Evolutionary conservation across 2,113 vertebrate species (phyloP).

Genomic region (Muntiacus muntjak): DNA sequence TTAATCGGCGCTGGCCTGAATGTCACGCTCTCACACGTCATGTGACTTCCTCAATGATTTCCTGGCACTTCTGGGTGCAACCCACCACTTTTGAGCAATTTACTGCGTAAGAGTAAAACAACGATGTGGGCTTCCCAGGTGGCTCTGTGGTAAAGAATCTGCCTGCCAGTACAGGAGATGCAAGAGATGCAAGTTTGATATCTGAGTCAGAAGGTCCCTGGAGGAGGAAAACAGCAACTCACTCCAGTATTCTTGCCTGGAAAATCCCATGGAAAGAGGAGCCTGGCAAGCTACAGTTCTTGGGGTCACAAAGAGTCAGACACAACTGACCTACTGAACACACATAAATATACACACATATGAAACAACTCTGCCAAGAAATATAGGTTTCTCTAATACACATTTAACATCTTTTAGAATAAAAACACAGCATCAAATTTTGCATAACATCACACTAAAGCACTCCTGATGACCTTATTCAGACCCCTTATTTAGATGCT

Average conservation of each 20-base stretch:
- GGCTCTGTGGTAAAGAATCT: neutral
- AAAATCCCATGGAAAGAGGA: neutral
- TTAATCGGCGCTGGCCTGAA: neutral
- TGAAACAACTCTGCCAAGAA: neutral
- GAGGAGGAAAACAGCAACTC: neutral
- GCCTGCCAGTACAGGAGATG: neutral
- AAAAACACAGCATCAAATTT: neutral
- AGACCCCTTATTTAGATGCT: neutral
- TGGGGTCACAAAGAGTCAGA: neutral
- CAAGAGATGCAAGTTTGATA: neutral
- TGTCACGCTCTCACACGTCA: neutral
- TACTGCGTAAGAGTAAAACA: neutral
- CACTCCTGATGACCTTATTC: neutral
- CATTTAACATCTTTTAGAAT: neutral
- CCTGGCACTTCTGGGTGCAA: neutral
- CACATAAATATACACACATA: neutral
- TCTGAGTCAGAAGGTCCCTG: neutral
- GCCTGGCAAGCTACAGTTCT: neutral
- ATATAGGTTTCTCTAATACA: neutral
- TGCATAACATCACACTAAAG: neutral
- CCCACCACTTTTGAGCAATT: neutral
- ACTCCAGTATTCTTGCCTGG: neutral
- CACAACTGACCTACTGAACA: neutral
- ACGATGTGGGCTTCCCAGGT: neutral
- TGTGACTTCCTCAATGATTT: neutral